Evolutionary conservation across 2,888 invertebrate genomes (phyloP).

Genomic region (Coenonympha glycerion): DNA sequence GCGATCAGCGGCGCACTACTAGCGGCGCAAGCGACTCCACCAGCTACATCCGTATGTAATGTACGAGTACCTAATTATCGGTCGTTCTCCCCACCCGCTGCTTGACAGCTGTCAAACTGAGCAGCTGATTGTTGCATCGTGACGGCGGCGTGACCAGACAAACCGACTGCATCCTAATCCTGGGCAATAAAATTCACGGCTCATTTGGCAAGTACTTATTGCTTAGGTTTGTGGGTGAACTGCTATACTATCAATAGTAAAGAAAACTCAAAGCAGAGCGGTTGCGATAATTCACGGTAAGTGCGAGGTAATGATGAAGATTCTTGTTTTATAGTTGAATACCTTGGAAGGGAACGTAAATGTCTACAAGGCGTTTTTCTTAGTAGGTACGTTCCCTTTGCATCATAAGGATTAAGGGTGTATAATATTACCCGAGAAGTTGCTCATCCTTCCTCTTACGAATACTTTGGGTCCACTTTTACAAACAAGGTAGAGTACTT

Average conservation of each 20-base stretch:
- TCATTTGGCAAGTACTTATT: neutral
- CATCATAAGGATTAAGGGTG: too few species aligned
- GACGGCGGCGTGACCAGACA: slow-evolving; percentile 32
- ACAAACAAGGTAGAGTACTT: too few species aligned
- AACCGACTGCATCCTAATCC: neutral
- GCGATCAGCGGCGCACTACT: slow-evolving; percentile 34
- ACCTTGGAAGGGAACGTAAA: too few species aligned
- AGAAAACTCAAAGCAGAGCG: too few species aligned
- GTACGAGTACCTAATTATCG: slow-evolving; percentile 58
- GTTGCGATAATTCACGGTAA: too few species aligned
- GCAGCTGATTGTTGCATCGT: slow-evolving; percentile 41
- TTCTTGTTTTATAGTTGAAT: too few species aligned
- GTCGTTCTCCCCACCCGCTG: slow-evolving; percentile 57
- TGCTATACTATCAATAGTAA: neutral
- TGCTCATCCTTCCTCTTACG: too few species aligned
- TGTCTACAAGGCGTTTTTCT: too few species aligned
- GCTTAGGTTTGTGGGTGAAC: neutral
- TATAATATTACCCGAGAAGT: too few species aligned
- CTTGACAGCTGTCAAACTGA: slow-evolving; percentile 37
- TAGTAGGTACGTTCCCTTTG: too few species aligned
- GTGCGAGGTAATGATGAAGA: too few species aligned
- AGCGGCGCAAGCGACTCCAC: slow-evolving; percentile 30
- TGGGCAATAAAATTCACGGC: neutral
- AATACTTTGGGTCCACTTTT: too few species aligned
- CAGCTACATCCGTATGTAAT: slow-evolving; percentile 5